These are phyloP conservation scores for Diarsia rubi DNA, from an alignment of 2,888 invertebrate genomes.

Conservation along the genomic window DNA sequence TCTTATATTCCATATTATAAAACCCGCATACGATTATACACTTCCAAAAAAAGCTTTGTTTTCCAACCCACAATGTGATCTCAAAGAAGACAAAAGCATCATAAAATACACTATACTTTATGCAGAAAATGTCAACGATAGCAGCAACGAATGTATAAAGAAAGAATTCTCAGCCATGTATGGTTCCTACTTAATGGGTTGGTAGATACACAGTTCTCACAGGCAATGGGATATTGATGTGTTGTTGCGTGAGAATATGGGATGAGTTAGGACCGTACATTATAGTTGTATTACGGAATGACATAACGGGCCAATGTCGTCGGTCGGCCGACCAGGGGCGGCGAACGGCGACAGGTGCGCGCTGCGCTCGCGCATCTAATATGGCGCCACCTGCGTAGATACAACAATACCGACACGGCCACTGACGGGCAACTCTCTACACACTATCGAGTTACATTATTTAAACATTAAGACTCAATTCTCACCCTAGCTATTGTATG, in stretches of 20 bases:
- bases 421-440: constrained; percentile 22
- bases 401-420: constrained; percentile 45
- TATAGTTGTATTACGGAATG: constrained; percentile 84
- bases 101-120: constrained; percentile 37
- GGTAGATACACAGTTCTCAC: constrained; percentile 70
- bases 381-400: constrained; percentile 65
- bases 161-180: constrained; percentile 60
- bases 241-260: constrained; percentile 84
- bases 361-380: constrained; percentile 58
- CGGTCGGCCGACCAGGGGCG: constrained; percentile 70
- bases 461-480: constrained; percentile 41
- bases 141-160: constrained; percentile 39
- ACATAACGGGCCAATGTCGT: constrained; percentile 83
- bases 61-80: background rate
- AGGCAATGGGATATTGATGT: constrained; percentile 80
- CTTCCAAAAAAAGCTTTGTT: background rate
- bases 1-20: background rate
- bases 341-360: constrained; percentile 75
- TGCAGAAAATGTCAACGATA: constrained; percentile 51
- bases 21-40: background rate
- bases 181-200: constrained; percentile 58
- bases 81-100: constrained; percentile 37
- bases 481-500: constrained; percentile 1
- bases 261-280: constrained; percentile 75
- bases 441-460: constrained; percentile 48